Base-by-base conservation (phyloP, 2,888 invertebrate species). In the Cancer borealis region DNA sequence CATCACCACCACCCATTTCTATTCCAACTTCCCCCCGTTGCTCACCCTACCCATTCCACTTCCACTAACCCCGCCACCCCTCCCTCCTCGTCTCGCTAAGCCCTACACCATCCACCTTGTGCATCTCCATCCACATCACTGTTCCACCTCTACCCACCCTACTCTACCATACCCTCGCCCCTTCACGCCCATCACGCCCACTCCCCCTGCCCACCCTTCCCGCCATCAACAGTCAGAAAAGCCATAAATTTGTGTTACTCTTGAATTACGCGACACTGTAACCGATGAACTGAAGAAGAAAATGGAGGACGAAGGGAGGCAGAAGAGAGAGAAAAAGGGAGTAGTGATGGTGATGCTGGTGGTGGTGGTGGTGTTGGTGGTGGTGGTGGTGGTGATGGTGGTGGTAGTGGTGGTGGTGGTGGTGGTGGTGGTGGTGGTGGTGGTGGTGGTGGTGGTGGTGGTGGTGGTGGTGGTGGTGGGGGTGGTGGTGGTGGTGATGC, bases 221-320 rank as follows among this genome's bases (percentile, higher is more conserved):
- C 79, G 30, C 30, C 30, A 17, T 26, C 30, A 79, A 79, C 79
- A 79, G 10, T 79, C 14, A 14, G 30, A 79, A 8, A 79, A 30
- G 79, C 21, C 79, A 79, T 79, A 79, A 79, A 79, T 79, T 79
- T 30, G 30, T 79, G 79, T 79, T 79, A 26, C 30, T 79, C 79
- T 79, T 79, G 79, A 79, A 79, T 79, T 79, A 79, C 79, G 30
- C 30, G 79, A 79, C 79, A 30, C 30, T 8, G 30, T 26, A 79
- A 30, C 30, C 30, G 26, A 79, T 79, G 79, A 26, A 30, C 26
- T 26, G 26, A 79, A 30, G 79, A 21, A 30, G 26, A 79, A 79
- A 79, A 79, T 79, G 79, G 79, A 21, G 30, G 12, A 79, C 12
- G 79, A 12, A 79, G 12, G 26, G 10, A 30, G 30, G 12, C 30